Evolutionary conservation across 2,888 invertebrate genomes (phyloP).

Genomic region (Agrotis ipsilon): DNA sequence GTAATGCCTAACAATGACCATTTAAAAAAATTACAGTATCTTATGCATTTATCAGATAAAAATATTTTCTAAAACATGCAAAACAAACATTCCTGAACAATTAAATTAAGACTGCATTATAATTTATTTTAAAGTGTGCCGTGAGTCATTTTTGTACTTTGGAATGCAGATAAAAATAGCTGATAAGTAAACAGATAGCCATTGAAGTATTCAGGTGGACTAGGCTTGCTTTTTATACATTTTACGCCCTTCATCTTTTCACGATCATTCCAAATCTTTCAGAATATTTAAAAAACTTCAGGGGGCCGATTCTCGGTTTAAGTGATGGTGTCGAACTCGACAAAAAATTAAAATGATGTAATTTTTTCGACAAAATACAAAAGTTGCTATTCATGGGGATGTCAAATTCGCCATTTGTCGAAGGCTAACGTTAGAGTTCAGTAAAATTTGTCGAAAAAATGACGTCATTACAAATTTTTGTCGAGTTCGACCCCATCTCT

Average conservation of each 20-base stretch:
- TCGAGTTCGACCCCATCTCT: too few species aligned
- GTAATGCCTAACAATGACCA: background rate
- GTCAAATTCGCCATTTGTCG: too few species aligned
- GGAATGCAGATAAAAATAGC: conserved; percentile 2
- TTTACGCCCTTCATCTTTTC: background rate
- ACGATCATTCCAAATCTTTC: background rate
- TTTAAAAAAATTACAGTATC: background rate
- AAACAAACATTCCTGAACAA: conserved; percentile 18
- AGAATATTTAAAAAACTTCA: background rate
- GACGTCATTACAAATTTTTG: too few species aligned
- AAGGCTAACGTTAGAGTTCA: too few species aligned
- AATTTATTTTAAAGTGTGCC: background rate
- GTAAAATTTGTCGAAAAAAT: too few species aligned
- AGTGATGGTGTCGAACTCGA: too few species aligned
- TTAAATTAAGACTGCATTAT: background rate
- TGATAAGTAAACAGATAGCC: too few species aligned
- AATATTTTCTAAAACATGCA: background rate
- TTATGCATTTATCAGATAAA: conserved; percentile 16
- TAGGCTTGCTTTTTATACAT: too few species aligned
- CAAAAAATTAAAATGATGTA: too few species aligned
- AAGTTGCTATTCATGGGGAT: too few species aligned
- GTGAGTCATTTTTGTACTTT: conserved; percentile 12
- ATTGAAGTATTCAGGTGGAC: background rate
- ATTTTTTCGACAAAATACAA: too few species aligned
- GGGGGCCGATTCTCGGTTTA: too few species aligned